These are phyloP conservation scores for Zoanthus sansibaricus DNA, from an alignment of 92 coral and sea anemone genomes.

Conservation along the genomic window DNA sequence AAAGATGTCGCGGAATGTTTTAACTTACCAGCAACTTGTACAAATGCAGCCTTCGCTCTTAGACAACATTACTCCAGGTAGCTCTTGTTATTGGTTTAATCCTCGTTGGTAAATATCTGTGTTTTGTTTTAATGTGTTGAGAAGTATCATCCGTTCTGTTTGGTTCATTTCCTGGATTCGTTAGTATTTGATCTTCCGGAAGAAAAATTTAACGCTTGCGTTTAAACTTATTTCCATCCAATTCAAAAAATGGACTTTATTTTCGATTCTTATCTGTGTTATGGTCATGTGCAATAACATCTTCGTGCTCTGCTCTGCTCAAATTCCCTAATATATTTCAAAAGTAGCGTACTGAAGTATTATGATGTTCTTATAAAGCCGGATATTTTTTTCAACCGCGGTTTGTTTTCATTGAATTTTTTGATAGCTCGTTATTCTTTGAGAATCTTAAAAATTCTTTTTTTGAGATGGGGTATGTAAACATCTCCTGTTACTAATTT, in stretches of 20 bases:
- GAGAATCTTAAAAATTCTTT: conserved; percentile 25
- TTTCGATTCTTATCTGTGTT: conserved; percentile 2
- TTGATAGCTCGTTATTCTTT: not conserved
- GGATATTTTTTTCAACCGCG: not conserved
- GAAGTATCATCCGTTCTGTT: not conserved
- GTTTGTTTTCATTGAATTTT: not conserved
- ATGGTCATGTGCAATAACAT: not conserved
- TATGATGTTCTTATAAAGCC: not conserved
- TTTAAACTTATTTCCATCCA: not conserved
- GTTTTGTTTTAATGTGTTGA: not conserved
- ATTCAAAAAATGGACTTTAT: not conserved
- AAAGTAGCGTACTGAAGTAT: not conserved
- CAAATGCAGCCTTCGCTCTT: conserved; percentile 98
- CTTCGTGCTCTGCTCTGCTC: not conserved
- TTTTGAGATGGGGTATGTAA: not conserved
- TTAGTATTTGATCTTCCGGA: conserved; percentile 31
- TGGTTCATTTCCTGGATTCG: conserved; percentile 36
- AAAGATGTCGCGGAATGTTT: conserved; percentile 94
- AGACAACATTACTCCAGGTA: conserved; percentile 96
- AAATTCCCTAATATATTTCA: not conserved
- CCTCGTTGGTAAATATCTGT: not conserved
- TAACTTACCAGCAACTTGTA: conserved; percentile 94
- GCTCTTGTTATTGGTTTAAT: conserved; percentile 19
- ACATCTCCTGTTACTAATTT: conserved; percentile 1
- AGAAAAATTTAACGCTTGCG: not conserved